Percentiles rank a stretch among this genome's conserved stretches.
Evolutionary conservation across 2,888 invertebrate species (phyloP).

Genomic region (Lycaena phlaeas): DNA sequence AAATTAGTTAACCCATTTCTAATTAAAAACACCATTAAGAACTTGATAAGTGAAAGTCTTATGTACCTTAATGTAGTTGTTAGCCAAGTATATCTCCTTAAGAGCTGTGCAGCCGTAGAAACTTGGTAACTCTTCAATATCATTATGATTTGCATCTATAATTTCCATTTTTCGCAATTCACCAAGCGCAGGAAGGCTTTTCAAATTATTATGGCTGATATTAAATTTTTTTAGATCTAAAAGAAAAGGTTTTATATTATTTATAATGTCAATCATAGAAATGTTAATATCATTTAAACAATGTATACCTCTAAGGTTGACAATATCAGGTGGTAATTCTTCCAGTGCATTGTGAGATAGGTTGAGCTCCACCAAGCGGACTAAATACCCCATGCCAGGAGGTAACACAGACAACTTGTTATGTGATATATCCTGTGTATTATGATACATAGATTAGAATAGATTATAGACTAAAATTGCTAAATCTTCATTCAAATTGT

Average conservation of each 20-base stretch:
- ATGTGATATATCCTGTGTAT: constrained; percentile 81
- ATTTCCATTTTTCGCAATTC: constrained; percentile 82
- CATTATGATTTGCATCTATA: constrained; percentile 87
- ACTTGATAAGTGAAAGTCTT: no score
- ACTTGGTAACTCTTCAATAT: constrained; percentile 81
- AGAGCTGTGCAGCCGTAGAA: constrained; percentile 83
- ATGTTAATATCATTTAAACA: constrained; percentile 1
- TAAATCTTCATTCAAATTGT: no score
- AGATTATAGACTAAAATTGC: no score
- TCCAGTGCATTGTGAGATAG: constrained; percentile 82
- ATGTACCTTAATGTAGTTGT: constrained; percentile 86
- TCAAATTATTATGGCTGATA: constrained; percentile 80
- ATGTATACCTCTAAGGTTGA: constrained; percentile 82
- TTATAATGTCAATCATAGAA: not conserved
- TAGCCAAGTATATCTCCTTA: constrained; percentile 86
- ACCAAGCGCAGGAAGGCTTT: constrained; percentile 77
- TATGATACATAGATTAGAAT: not conserved
- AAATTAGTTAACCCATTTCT: no score
- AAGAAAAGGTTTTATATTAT: constrained; percentile 17
- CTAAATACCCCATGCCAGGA: constrained; percentile 86
- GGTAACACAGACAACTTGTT: constrained; percentile 83
- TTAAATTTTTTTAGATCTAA: constrained; percentile 81
- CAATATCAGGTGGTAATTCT: constrained; percentile 86
- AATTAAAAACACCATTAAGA: no score
- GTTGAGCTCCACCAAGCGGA: constrained; percentile 81